These are phyloP conservation scores for Chromis chromis DNA, from an alignment of 2,797 vertebrate species.

Conservation along the genomic window DNA sequence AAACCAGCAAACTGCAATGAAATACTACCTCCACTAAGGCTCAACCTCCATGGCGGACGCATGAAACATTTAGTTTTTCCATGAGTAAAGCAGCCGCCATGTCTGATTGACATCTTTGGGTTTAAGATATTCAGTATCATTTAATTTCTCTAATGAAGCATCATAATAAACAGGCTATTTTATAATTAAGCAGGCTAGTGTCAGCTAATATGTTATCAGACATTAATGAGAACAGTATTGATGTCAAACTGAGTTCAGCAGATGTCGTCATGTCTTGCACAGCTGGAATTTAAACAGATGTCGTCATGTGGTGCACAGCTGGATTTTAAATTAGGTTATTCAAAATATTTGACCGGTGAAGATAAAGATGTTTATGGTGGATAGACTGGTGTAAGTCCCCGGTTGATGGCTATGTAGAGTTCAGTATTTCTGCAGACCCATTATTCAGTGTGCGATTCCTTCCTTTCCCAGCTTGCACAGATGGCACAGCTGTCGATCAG, in stretches of 20 bases:
- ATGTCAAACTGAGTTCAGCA: conserved; percentile 1
- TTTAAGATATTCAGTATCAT: background rate
- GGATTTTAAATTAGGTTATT: background rate
- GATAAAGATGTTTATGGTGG: background rate
- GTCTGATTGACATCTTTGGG: background rate
- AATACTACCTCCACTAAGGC: no score
- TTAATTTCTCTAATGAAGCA: conserved; percentile 3
- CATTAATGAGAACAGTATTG: background rate
- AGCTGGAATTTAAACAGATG: background rate
- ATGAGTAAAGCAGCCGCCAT: background rate
- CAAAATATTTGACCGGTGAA: background rate
- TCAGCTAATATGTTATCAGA: background rate
- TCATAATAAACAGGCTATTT: background rate
- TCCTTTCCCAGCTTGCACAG: conserved; percentile 8
- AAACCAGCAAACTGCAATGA: no score
- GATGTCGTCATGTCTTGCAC: background rate
- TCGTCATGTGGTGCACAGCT: background rate
- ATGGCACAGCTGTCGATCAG: conserved; percentile 26
- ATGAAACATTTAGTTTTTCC: conserved; percentile 1
- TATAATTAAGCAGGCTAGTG: background rate
- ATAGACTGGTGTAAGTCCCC: background rate
- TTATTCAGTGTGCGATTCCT: background rate
- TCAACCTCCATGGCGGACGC: background rate
- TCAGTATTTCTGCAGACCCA: conserved; percentile 5
- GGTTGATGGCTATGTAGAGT: background rate